These are phyloP conservation scores for Acanthosepion pharaonis DNA, from an alignment of 2,888 invertebrate species.

Conservation along the genomic window DNA sequence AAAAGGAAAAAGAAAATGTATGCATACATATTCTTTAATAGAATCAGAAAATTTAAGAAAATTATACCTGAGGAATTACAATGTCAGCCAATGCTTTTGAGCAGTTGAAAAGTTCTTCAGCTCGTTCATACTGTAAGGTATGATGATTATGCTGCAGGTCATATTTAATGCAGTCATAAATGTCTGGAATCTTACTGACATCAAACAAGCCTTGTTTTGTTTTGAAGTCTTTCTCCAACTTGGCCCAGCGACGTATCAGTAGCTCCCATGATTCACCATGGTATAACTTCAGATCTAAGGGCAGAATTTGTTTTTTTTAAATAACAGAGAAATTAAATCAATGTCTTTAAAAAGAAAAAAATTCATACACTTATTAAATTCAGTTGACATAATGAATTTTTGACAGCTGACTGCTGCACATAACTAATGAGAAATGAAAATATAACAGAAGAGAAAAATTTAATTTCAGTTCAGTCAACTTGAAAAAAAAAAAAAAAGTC, in stretches of 20 bases:
- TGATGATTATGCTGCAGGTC: slow-evolving; percentile 98
- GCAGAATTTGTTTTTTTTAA: slow-evolving; percentile 24
- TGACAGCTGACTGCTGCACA: no score
- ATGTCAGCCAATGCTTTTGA: slow-evolving; percentile 98
- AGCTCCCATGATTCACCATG: slow-evolving; percentile 99
- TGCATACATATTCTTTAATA: background rate
- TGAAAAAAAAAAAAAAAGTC: background rate
- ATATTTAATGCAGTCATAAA: slow-evolving; percentile 98
- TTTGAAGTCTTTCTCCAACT: slow-evolving; percentile 97
- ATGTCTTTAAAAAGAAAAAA: background rate
- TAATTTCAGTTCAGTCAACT: background rate
- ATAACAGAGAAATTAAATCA: background rate
- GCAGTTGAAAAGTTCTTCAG: slow-evolving; percentile 83
- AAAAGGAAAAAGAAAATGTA: no score
- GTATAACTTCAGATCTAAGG: slow-evolving; percentile 89
- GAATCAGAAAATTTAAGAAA: background rate
- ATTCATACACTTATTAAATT: no score
- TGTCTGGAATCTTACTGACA: slow-evolving; percentile 99
- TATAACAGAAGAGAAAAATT: no score
- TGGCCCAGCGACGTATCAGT: slow-evolving; percentile 97
- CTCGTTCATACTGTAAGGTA: slow-evolving; percentile 83
- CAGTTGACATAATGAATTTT: no score
- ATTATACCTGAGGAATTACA: slow-evolving; percentile 93
- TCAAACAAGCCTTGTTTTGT: slow-evolving; percentile 91
- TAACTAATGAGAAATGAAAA: no score